Conservation (phyloP, 1,140 invertebrate species). For the Pectinophora gossypiella region DNA sequence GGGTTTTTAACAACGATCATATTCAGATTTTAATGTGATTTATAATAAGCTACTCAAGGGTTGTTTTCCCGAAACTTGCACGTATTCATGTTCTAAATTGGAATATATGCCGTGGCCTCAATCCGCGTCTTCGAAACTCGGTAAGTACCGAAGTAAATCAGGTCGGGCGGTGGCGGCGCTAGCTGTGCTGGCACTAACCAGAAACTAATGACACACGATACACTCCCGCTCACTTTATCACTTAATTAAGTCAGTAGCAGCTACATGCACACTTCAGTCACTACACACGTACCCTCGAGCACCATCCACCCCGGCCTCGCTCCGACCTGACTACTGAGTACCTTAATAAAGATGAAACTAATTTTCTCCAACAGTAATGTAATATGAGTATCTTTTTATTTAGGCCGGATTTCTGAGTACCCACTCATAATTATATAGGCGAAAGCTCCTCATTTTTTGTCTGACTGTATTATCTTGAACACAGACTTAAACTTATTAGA, state of each 20-base stretch:
- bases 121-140: no score
- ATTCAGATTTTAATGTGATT: not conserved
- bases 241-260: conserved; percentile 18
- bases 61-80: not conserved
- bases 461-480: no score
- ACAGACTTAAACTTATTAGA: no score
- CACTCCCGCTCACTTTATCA: not conserved
- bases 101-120: no score
- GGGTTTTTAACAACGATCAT: conserved; percentile 16
- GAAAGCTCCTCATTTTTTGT: no score
- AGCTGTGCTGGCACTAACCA: conserved; percentile 7
- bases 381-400: no score
- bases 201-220: conserved; percentile 11
- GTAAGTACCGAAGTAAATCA: no score
- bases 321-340: not conserved
- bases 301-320: not conserved
- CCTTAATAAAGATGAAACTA: conserved; percentile 11
- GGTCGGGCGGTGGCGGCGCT: no score
- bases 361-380: not conserved
- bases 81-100: not conserved
- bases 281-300: not conserved
- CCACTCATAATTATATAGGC: no score
- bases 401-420: no score
- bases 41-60: not conserved
- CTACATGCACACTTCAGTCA: not conserved